A percentile compares a stretch with the other conserved stretches of the same genome.
Evolutionary conservation across 1,140 invertebrate genomes (phyloP).

Genomic region (Saccostrea cuccullata): DNA sequence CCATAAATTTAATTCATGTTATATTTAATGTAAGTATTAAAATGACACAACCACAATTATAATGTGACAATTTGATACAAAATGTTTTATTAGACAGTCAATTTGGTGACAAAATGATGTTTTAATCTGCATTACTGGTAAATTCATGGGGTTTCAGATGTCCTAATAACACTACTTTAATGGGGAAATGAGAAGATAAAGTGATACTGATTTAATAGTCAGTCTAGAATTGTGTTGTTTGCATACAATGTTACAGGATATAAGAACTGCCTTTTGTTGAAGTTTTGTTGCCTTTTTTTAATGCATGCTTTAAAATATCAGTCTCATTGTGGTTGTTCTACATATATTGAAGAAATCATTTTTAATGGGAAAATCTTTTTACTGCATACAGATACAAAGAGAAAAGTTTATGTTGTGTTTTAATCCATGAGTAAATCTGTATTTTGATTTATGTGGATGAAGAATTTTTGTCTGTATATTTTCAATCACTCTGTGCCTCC

Average conservation of each 20-base stretch:
- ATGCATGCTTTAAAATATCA: no score
- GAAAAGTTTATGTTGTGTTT: not conserved
- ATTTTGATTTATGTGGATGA: constrained; percentile 17
- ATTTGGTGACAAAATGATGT: constrained; percentile 6
- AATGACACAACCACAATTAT: not conserved
- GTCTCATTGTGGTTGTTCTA: no score
- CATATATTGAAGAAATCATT: not conserved
- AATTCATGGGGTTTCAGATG: not conserved
- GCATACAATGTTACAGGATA: not conserved
- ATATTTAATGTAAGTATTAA: not conserved
- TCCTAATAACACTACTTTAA: not conserved
- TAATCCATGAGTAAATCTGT: not conserved
- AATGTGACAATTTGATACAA: not conserved
- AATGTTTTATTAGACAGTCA: not conserved
- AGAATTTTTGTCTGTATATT: constrained; percentile 33
- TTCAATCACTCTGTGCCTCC: constrained; percentile 10
- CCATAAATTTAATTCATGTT: not conserved
- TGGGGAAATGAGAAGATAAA: not conserved
- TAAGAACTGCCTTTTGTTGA: not conserved
- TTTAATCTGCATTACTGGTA: not conserved
- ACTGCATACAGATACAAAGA: not conserved
- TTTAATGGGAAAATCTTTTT: not conserved
- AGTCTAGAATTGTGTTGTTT: not conserved
- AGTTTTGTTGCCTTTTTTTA: no score
- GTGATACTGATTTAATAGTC: not conserved